Evolutionary conservation across 1,140 invertebrate species (phyloP).

Genomic region (Zelostemma sp.): DNA sequence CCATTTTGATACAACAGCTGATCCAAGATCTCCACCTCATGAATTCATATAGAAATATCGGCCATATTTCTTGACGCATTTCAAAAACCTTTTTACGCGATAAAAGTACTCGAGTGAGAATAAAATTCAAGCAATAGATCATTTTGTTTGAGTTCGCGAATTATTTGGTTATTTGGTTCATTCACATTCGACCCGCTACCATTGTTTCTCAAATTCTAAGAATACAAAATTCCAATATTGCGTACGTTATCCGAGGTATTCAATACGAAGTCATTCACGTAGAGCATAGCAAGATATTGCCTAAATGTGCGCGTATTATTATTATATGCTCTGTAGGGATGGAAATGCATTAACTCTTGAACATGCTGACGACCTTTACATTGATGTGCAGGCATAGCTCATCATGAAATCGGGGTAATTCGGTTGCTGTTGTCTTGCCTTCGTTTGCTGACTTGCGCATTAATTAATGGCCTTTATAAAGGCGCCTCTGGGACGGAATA

Average conservation of each 20-base stretch:
- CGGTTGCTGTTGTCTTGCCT: constrained; percentile 42
- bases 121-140: too few relatives aligned
- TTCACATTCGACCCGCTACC: too few relatives aligned
- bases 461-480: constrained; percentile 46
- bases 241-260: constrained; percentile 26
- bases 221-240: too few relatives aligned
- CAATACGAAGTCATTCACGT: constrained; percentile 21
- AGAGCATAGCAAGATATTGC: constrained; percentile 20
- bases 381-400: constrained; percentile 35
- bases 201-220: too few relatives aligned
- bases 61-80: too few relatives aligned
- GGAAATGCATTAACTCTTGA: constrained; percentile 8
- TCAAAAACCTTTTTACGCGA: too few relatives aligned
- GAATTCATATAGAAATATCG: too few relatives aligned
- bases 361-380: constrained; percentile 34
- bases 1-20: too few relatives aligned
- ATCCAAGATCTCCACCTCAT: too few relatives aligned
- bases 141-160: too few relatives aligned
- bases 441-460: constrained; percentile 41
- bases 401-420: constrained; percentile 34
- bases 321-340: constrained; percentile 41
- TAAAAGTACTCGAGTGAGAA: too few relatives aligned
- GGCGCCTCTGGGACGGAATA: constrained; percentile 34
- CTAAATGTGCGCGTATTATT: constrained; percentile 41
- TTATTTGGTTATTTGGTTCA: too few relatives aligned